These are phyloP conservation scores for Cettia cetti DNA, from an alignment of 2,113 vertebrate species.

Conservation along the genomic window DNA sequence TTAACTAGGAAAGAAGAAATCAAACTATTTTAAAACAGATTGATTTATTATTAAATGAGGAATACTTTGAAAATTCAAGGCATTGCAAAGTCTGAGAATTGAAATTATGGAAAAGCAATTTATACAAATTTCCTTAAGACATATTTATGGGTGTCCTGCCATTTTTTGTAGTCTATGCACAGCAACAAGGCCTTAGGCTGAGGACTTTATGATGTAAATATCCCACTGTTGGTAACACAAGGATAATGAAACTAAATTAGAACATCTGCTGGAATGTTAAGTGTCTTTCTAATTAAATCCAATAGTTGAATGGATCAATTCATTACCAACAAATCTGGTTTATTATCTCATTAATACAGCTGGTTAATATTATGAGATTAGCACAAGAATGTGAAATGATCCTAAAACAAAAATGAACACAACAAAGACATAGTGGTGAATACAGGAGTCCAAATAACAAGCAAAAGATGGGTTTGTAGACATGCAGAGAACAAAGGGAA, in stretches of 20 bases:
- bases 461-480: background rate
- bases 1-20: background rate
- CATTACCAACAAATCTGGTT: conserved; percentile 61
- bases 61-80: background rate
- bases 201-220: conserved; percentile 5
- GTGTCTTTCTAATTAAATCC: conserved; percentile 71
- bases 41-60: background rate
- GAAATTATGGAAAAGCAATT: background rate
- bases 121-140: background rate
- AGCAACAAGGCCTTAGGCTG: background rate
- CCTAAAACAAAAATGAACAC: conserved; percentile 9
- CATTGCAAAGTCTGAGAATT: background rate
- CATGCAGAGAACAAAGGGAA: background rate
- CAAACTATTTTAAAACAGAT: background rate
- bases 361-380: conserved; percentile 60
- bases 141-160: background rate
- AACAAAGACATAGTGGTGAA: background rate
- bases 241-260: conserved; percentile 66
- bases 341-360: conserved; percentile 71
- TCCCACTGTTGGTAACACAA: conserved; percentile 33
- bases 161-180: background rate
- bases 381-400: conserved; percentile 37
- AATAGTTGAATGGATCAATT: conserved; percentile 71
- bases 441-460: conserved; percentile 1
- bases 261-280: conserved; percentile 70